Evolutionary conservation across 2,113 vertebrate species (phyloP).

Genomic region (Laticauda colubrina): DNA sequence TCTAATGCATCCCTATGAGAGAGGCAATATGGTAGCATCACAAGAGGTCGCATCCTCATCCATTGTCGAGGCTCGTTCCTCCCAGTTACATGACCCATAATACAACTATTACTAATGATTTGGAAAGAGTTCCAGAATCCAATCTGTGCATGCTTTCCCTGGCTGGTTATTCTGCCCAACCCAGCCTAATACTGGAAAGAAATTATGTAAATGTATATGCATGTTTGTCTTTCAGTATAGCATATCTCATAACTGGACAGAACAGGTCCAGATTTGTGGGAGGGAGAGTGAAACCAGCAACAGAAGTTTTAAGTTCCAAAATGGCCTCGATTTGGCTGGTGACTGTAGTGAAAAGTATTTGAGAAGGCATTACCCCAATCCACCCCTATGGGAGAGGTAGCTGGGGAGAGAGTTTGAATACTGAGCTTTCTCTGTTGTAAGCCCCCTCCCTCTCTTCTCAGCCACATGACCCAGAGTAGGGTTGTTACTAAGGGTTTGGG

Average conservation of each 20-base stretch:
- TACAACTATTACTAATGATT: background rate
- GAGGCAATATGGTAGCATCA: background rate
- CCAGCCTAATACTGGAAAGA: background rate
- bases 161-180: background rate
- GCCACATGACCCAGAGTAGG: background rate
- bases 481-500: background rate
- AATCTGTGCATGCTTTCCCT: background rate
- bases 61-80: background rate
- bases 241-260: background rate
- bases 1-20: background rate
- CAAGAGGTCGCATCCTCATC: background rate
- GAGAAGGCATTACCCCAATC: background rate
- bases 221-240: background rate
- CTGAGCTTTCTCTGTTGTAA: background rate
- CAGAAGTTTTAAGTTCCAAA: background rate
- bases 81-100: background rate
- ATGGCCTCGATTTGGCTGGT: background rate
- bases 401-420: background rate
- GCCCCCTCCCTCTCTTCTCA: background rate
- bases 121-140: background rate
- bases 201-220: background rate
- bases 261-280: background rate
- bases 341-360: background rate
- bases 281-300: background rate
- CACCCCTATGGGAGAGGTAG: background rate